Evolutionary conservation across 1,140 invertebrate genomes (phyloP).

Genomic region (Drosophila cardini): DNA sequence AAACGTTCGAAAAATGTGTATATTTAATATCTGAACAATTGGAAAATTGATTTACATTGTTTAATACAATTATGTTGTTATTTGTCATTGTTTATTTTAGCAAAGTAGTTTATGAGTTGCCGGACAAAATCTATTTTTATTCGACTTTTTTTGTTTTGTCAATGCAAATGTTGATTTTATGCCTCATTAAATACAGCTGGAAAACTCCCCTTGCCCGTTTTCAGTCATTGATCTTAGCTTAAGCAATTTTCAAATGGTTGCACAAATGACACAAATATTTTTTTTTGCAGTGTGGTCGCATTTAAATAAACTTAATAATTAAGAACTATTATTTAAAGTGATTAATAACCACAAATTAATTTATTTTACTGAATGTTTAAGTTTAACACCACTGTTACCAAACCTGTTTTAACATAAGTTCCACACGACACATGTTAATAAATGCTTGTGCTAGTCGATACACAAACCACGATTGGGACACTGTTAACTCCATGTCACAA

Average conservation of each 20-base stretch:
- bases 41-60: background rate
- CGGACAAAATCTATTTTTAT: conserved; percentile 27
- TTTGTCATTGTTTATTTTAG: conserved; percentile 29
- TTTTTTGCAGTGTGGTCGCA: background rate
- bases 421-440: conserved; percentile 2
- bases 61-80: background rate
- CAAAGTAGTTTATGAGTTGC: conserved; percentile 16
- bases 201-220: background rate
- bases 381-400: background rate
- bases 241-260: background rate
- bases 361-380: background rate
- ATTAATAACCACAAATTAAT: conserved; percentile 3
- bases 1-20: conserved; percentile 6
- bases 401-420: conserved; percentile 29
- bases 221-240: background rate
- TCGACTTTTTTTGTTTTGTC: conserved; percentile 29
- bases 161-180: conserved; percentile 51
- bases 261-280: background rate
- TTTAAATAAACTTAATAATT: background rate
- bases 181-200: conserved; percentile 42
- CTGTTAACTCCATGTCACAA: background rate
- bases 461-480: conserved; percentile 47
- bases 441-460: conserved; percentile 23
- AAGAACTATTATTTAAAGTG: conserved; percentile 1
- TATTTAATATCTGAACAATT: conserved; percentile 2